Evolutionary conservation across 1,140 invertebrate genomes (phyloP), one percentile per base, ranked within the genome.

Genomic region (Trichonephila clavata): DNA sequence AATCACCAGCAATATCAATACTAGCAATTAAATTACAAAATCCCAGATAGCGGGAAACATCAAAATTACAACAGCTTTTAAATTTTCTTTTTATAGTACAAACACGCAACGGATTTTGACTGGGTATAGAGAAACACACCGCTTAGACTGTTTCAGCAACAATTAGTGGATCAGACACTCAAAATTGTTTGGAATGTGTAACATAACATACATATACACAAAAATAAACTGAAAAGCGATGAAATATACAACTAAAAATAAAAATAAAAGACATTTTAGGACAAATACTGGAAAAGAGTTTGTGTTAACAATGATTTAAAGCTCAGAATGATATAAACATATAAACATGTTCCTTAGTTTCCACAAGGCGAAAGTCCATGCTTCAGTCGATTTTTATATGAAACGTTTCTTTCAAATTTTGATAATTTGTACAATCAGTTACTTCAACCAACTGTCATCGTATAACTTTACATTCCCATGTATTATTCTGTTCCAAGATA

Each of bases 281-380:
- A 32, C 3, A 77, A 39, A 77, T 77, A 32, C 6, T 7, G 14
- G 39, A 77, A 39, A 2, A 39, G 10, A 68, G 32, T 32, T 77
- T 16, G 32, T 39, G 32, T 16, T 77, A 77, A 18, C 24, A 3
- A 27, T 32, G 27, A 71, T 71, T 71, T 16, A 77, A 77, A 77
- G 71, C 71, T 77, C 71, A 77, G 71, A 77, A 77, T 77, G 71
- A 77, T 77, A 77, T 77, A 14, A 32, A 77, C 32, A 77, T 77
- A 77, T 16, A 77, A 39, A 77, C 27, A 32, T 32, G 71, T 27
- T 6, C 14, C 27, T 77, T 77, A 77, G 32, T 77, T 77, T 77
- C 32, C 71, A 32, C 39, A 77, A 77, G 18, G 32, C 32, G 14
- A 18, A 18, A 77, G 71, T 39, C 71, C 71, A 18, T 77, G 16